Evolutionary conservation across 1,140 invertebrate species (phyloP), one percentile per base, ranked within the genome.

Genomic region (Araneus ventricosus): DNA sequence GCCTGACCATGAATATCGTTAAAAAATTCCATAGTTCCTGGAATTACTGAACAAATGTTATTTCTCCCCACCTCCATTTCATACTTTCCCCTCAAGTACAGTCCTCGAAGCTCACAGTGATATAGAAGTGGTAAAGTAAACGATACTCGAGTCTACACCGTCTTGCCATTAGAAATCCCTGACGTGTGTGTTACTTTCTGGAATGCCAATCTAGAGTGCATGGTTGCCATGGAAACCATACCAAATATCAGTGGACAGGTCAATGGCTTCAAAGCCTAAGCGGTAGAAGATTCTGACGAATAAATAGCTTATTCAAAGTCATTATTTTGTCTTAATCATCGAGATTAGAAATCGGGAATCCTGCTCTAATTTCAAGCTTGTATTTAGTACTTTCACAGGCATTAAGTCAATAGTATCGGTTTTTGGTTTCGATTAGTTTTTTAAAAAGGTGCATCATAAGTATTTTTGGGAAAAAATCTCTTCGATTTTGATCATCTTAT

Each of bases 171-270:
- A 87, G 7, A 30, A 10, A 17, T 63, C 34, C 30, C 34, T 87
- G 85, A 57, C 34, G 85, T 63, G 6, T 70, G 37, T 52, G 14
- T 88, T 70, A 70, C 30, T 88, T 39, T 70, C 45, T 88, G 87
- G 87, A 41, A 88, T 39, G 17, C 24, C 27, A 45, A 22, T 63
- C 41, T 63, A 45, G 61, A 41, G 82, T 45, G 39, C 27, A 30
- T 80, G 45, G 90, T 92, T 41, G 45, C 57, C 39, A 92, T 92
- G 82, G 90, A 45, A 39, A 92, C 90, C n/a, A 30, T 67, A 8
- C 61, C n/a, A 70, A 88, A 63, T 39, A 63, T 61, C 52, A 34
- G 37, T 39, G 80, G 57, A 34, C 27, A 92, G 90, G 90, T 92
- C 90, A 92, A 57, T 57, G 90, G 80, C 90, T 91, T 59, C 41